Conservation (phyloP, 1,140 invertebrate species). For the Lineus longissimus region DNA sequence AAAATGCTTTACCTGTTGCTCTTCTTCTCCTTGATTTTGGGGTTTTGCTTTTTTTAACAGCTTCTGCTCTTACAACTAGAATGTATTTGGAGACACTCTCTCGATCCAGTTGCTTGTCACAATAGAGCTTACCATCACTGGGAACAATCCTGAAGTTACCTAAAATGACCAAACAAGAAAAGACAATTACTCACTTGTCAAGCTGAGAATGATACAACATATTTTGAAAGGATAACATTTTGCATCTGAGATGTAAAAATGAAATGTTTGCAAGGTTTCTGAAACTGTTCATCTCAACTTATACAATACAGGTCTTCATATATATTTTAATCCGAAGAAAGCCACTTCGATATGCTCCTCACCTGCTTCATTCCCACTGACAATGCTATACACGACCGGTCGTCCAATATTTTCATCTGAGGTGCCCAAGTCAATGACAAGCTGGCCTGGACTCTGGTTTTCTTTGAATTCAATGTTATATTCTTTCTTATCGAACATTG, state of each 20-base stretch:
- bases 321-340: too few relatives aligned
- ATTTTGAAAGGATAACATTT: too few relatives aligned
- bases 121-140: not conserved
- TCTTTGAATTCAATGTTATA: not conserved
- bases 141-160: not conserved
- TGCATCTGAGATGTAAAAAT: too few relatives aligned
- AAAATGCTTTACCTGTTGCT: too few relatives aligned
- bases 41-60: not conserved
- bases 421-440: not conserved
- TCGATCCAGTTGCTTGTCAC: not conserved
- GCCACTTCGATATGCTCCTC: too few relatives aligned
- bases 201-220: too few relatives aligned
- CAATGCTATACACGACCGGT: not conserved
- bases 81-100: not conserved
- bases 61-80: not conserved
- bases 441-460: not conserved
- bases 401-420: not conserved
- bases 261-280: too few relatives aligned
- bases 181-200: too few relatives aligned
- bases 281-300: too few relatives aligned
- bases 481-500: not conserved
- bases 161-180: too few relatives aligned
- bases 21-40: not conserved
- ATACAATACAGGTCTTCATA: too few relatives aligned
- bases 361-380: conserved; percentile 2